Evolutionary conservation across 2,888 invertebrate species (phyloP), one percentile per base, ranked within the genome.

Genomic region (Meteorus cinctellus): DNA sequence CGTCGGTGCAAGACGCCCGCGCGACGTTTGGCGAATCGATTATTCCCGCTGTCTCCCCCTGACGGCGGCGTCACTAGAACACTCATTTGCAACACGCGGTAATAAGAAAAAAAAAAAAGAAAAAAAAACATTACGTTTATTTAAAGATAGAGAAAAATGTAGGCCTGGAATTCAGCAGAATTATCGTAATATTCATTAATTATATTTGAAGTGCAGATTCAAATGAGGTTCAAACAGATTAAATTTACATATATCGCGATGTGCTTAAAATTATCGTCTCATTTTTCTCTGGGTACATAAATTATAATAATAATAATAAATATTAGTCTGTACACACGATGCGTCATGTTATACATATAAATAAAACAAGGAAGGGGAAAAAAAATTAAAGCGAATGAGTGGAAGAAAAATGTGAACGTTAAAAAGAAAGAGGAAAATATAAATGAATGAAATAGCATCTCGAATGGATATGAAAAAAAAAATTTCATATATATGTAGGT

Each of bases 11-110:
- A 81, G 76, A 74, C 80, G 73, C 79, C 69, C 75, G 74, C 48
- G 78, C 81, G 80, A 79, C 78, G 78, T 74, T 80, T 77, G 77
- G 76, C 78, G 74, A 81, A 81, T 81, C 81, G 80, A 81, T 81
- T 81, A 81, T 81, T 78, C 72, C 72, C 77, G 79, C 68, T 74
- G 77, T 77, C 68, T 31, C 76, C 63, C 62, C 63, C 62, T 72
- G 10, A 31, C 63, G 63, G n/a, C 29, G 2, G 19, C 63, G 51
- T 34, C 62, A 62, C 45, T 29, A 51, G 12, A 48, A 41, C 45
- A 68, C 27, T 55, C 29, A 29, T 55, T 51, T 55, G 16, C 62
- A 48, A 31, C 63, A 59, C 41, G 48, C 68, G 59, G 34, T 24
- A 36, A 69, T 48, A n/a, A 51, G 19, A n/a, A 51, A 51, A 51